Evolutionary conservation across 2,888 invertebrate genomes (phyloP).

Genomic region (Ryuthela nishihirai): DNA sequence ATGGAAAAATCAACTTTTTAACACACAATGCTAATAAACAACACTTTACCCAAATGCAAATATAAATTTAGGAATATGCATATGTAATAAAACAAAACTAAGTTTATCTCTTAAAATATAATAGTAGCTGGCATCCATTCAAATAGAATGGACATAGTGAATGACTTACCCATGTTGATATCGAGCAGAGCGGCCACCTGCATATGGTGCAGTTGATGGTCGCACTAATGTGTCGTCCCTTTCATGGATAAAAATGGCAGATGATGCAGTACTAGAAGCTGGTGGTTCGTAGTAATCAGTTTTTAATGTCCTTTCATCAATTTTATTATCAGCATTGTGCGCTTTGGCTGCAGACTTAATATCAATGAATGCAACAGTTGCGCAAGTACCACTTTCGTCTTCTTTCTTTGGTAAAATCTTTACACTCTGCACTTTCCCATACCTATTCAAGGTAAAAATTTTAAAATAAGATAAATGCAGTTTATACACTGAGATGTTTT

Average conservation of each 20-base stretch:
- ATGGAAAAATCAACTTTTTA: too few relatives aligned
- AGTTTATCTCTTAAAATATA: too few relatives aligned
- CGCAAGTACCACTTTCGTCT: constrained; percentile 59
- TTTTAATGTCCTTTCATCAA: constrained; percentile 80
- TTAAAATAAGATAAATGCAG: too few relatives aligned
- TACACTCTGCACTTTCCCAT: constrained; percentile 97
- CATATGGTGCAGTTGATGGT: constrained; percentile 35
- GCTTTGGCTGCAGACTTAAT: constrained; percentile 94
- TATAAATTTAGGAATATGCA: too few relatives aligned
- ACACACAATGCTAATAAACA: too few relatives aligned
- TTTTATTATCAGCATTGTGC: constrained; percentile 80
- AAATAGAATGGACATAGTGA: too few relatives aligned
- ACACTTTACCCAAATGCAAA: too few relatives aligned
- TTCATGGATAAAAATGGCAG: constrained; percentile 45
- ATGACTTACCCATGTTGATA: constrained; percentile 42
- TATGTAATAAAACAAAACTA: too few relatives aligned
- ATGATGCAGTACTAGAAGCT: constrained; percentile 44
- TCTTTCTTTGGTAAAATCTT: constrained; percentile 68
- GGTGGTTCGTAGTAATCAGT: constrained; percentile 89
- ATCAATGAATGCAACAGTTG: constrained; percentile 93
- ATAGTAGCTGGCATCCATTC: too few relatives aligned
- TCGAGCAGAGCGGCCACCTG: constrained; percentile 42
- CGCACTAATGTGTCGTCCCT: constrained; percentile 37
- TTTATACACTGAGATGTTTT: too few relatives aligned
- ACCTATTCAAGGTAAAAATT: constrained; percentile 62